Evolutionary conservation across 2,113 vertebrate genomes (phyloP).

Genomic region (Malurus cyaneus): DNA sequence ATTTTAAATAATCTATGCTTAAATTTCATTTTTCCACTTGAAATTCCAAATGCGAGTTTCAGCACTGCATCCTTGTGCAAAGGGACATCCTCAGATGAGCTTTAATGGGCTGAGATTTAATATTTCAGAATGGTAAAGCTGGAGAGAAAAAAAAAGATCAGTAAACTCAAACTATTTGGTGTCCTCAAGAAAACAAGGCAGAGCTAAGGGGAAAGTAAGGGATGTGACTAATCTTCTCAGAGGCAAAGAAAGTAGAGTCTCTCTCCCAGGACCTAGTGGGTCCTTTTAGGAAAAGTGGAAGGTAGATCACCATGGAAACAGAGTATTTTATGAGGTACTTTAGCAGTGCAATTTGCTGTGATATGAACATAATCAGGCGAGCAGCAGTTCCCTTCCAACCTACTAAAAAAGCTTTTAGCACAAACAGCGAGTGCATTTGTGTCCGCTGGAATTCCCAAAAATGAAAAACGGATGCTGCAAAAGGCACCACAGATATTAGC

Average conservation of each 20-base stretch:
- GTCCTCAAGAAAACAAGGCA: neutral
- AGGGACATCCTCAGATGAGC: neutral
- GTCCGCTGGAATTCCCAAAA: neutral
- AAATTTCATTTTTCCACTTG: neutral
- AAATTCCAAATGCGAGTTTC: neutral
- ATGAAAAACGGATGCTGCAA: neutral
- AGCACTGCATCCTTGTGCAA: no score
- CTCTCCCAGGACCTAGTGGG: neutral
- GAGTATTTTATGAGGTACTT: slow-evolving; percentile 13
- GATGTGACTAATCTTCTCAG: neutral
- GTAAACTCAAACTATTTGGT: neutral
- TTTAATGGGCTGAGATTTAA: neutral
- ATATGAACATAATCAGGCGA: neutral
- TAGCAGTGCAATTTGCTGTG: neutral
- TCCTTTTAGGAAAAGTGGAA: slow-evolving; percentile 14
- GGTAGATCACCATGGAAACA: slow-evolving; percentile 6
- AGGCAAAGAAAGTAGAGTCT: neutral
- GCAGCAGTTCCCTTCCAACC: neutral
- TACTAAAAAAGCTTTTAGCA: neutral
- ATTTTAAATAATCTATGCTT: neutral
- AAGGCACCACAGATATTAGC: fast-evolving
- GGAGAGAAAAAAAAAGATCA: neutral
- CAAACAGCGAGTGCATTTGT: neutral
- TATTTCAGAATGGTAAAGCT: neutral
- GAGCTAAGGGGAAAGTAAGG: neutral